A percentile compares a stretch with the other conserved stretches of the same genome.
phyloP scores from a whole-genome alignment of 2,888 invertebrate genomes.

The Artemia sinica region DNA sequence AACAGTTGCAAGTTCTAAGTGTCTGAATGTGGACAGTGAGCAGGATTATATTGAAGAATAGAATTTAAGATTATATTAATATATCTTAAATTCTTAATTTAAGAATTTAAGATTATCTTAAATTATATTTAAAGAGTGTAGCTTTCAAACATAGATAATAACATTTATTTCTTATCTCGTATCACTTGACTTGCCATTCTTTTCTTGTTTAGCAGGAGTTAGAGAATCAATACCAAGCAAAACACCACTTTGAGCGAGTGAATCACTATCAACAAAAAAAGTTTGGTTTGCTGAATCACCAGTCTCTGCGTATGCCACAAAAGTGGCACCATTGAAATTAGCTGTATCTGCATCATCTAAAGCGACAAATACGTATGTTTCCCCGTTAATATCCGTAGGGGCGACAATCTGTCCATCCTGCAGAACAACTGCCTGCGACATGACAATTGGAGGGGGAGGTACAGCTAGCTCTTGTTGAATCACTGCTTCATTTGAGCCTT shows the following conservation, averaged over 20 bases:
- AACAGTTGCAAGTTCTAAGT: too few relatives aligned
- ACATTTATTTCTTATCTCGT: too few relatives aligned
- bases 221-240: too few relatives aligned
- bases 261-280: background rate
- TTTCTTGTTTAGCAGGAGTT: too few relatives aligned
- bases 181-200: too few relatives aligned
- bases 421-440: background rate
- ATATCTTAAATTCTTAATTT: too few relatives aligned
- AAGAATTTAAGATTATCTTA: too few relatives aligned
- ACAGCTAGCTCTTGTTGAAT: constrained; percentile 10
- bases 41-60: too few relatives aligned
- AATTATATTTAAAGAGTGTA: too few relatives aligned
- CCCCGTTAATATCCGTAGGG: background rate
- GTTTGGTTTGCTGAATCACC: background rate
- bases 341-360: constrained; percentile 1
- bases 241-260: background rate
- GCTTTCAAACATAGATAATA: too few relatives aligned
- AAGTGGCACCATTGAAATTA: background rate
- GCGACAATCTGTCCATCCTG: background rate
- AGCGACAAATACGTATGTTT: background rate
- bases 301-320: constrained; percentile 1
- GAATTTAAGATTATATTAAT: too few relatives aligned
- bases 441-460: constrained; percentile 7
- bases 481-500: constrained; percentile 5
- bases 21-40: too few relatives aligned